These are phyloP conservation scores for Azorinus chamasolen DNA, from an alignment of 2,888 invertebrate species.

Conservation along the genomic window DNA sequence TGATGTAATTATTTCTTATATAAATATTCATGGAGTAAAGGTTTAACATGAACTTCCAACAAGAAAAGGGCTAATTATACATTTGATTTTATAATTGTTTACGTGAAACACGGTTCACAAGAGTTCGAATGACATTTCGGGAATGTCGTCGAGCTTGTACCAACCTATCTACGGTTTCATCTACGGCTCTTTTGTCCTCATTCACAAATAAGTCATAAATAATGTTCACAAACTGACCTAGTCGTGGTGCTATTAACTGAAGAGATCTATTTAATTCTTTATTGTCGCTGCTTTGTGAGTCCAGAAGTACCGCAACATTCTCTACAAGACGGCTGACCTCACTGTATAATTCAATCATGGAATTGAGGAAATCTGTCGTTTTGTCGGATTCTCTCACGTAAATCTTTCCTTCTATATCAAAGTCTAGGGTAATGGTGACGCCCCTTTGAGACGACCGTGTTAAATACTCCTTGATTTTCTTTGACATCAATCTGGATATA, in stretches of 20 bases:
- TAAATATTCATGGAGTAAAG: too few relatives aligned
- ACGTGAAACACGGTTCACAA: slow-evolving; percentile 7
- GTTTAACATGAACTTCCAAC: too few relatives aligned
- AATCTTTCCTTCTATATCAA: slow-evolving; percentile 10
- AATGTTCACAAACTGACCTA: not conserved
- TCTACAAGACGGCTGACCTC: slow-evolving; percentile 67
- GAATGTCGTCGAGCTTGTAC: slow-evolving; percentile 36
- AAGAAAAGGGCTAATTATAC: too few relatives aligned
- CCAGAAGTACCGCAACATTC: slow-evolving; percentile 56
- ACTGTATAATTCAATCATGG: slow-evolving; percentile 55
- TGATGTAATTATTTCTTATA: too few relatives aligned
- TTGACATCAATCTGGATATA: slow-evolving; percentile 28
- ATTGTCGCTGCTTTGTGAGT: slow-evolving; percentile 5
- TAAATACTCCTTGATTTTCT: slow-evolving; percentile 30
- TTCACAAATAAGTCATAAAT: not conserved
- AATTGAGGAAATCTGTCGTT: slow-evolving; percentile 41
- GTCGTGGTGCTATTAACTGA: not conserved
- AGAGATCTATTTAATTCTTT: not conserved
- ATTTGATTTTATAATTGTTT: too few relatives aligned
- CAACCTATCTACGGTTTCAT: slow-evolving; percentile 24
- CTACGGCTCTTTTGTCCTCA: not conserved
- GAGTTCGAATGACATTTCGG: slow-evolving; percentile 16
- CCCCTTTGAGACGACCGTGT: slow-evolving; percentile 14
- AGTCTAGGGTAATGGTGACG: slow-evolving; percentile 28
- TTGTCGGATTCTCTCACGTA: slow-evolving; percentile 29